These are phyloP conservation scores for Hyperoodon ampullatus DNA, from an alignment of 2,113 vertebrate species.

Conservation along the genomic window DNA sequence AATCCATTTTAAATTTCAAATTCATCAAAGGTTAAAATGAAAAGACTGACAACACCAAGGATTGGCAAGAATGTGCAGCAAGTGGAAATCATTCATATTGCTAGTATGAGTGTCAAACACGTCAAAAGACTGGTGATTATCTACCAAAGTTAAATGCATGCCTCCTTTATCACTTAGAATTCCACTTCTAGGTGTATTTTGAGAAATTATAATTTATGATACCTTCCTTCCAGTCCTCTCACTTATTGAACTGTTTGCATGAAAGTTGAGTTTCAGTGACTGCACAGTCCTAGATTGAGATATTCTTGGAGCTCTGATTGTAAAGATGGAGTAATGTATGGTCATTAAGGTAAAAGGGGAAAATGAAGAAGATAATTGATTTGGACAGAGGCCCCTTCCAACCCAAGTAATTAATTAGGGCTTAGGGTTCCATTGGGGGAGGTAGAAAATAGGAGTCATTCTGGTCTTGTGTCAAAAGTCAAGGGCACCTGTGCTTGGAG, in stretches of 20 bases:
- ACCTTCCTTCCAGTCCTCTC: background rate
- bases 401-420: background rate
- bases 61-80: background rate
- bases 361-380: background rate
- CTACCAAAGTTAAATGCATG: background rate
- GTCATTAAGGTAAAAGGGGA: background rate
- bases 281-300: background rate
- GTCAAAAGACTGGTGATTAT: background rate
- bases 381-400: background rate
- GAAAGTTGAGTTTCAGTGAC: background rate
- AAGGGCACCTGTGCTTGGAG: background rate
- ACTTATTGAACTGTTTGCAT: background rate
- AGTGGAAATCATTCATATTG: background rate
- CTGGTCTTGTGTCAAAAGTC: background rate
- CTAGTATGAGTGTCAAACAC: background rate
- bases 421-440: background rate
- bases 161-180: background rate
- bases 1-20: background rate
- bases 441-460: background rate
- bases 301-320: background rate
- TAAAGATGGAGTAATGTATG: background rate
- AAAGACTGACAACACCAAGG: background rate
- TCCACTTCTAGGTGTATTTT: background rate
- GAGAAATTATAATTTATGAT: background rate
- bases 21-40: background rate